Percentiles rank a stretch among this genome's conserved stretches.
Conservation (phyloP, 2,888 invertebrate genomes). For the Trichogramma dendrolimi region DNA sequence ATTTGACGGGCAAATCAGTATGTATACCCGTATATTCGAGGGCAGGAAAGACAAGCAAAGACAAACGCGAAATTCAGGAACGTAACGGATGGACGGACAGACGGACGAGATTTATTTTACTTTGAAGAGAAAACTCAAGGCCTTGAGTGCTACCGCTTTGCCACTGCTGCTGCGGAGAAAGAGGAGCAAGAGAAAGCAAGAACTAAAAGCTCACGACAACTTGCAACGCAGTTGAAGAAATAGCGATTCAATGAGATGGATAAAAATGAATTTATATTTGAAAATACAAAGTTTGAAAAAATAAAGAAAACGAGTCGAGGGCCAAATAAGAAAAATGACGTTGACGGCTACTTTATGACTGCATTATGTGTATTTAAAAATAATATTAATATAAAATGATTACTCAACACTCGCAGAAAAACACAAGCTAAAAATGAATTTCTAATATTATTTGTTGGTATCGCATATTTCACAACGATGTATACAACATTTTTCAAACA, state of each 20-base stretch:
- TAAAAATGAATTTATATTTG: slow-evolving; percentile 23
- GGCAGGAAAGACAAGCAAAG: slow-evolving; percentile 6
- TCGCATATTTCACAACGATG: no score
- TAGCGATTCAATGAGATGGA: slow-evolving; percentile 13
- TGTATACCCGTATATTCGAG: neutral
- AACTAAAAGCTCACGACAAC: neutral
- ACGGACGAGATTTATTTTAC: slow-evolving; percentile 23
- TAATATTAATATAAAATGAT: no score
- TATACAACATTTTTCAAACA: no score
- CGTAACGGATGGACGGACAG: neutral
- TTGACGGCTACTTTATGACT: no score
- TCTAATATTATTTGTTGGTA: no score
- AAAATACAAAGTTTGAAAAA: slow-evolving; percentile 17
- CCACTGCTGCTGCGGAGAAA: neutral
- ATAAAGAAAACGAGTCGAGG: slow-evolving; percentile 6
- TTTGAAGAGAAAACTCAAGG: slow-evolving; percentile 7
- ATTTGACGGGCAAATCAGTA: no score
- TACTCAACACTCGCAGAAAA: no score
- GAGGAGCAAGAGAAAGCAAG: slow-evolving; percentile 5
- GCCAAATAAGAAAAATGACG: no score
- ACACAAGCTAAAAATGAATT: no score
- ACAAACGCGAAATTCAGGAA: slow-evolving; percentile 20
- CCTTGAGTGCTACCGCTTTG: neutral
- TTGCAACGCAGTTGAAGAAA: no score
- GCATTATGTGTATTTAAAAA: no score